These are phyloP conservation scores for Panthera tigris DNA, from an alignment of 2,113 vertebrate genomes.

Conservation along the genomic window DNA sequence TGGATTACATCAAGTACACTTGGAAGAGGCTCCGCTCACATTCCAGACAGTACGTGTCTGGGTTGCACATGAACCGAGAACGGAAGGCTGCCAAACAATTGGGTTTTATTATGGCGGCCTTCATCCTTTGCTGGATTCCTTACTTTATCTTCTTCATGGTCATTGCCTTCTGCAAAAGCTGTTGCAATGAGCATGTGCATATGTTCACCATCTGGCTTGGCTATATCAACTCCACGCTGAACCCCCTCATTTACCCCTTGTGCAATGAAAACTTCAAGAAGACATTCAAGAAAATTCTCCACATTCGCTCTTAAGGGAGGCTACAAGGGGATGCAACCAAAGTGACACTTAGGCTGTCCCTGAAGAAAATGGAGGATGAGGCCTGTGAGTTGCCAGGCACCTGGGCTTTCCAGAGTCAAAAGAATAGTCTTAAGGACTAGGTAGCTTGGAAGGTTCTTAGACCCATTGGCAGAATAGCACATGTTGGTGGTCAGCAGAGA, in stretches of 20 bases:
- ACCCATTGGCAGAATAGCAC: background rate
- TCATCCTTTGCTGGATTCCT: conserved; percentile 97
- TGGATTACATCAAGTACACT: conserved; percentile 86
- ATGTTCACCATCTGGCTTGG: conserved; percentile 98
- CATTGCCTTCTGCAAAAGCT: conserved; percentile 89
- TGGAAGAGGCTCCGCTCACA: conserved; percentile 90
- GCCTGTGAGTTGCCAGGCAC: background rate
- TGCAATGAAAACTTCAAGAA: conserved; percentile 97
- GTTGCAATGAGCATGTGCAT: conserved; percentile 87
- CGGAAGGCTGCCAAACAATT: conserved; percentile 95
- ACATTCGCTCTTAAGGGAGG: conserved; percentile 71
- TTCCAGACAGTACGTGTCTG: conserved; percentile 84
- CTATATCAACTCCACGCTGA: conserved; percentile 96
- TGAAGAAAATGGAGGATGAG: background rate
- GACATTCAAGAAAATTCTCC: conserved; percentile 94
- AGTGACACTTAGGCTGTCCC: background rate
- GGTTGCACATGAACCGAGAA: conserved; percentile 89
- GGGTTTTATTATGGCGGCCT: conserved; percentile 94
- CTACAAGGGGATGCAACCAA: background rate
- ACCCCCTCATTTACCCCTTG: conserved; percentile 96
- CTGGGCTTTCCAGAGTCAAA: conserved; percentile 11
- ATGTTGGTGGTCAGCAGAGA: background rate
- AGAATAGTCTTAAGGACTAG: background rate
- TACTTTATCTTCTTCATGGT: conserved; percentile 97
- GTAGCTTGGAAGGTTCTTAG: background rate